A percentile compares a stretch with the other conserved stretches of the same genome.
Evolutionary conservation across 2,113 vertebrate species (phyloP).

Genomic region (Gobio gobio): DNA sequence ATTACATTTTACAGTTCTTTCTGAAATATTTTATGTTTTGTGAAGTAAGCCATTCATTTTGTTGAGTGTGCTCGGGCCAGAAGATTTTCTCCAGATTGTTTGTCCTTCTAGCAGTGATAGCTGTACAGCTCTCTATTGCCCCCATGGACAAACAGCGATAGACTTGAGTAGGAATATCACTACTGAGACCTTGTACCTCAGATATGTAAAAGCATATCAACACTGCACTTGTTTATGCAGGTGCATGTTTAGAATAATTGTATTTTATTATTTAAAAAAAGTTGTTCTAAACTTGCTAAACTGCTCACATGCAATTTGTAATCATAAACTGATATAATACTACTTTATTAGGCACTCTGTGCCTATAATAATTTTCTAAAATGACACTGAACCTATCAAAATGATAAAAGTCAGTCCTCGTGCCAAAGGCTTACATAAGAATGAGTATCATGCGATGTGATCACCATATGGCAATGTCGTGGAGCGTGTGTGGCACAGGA

Average conservation of each 20-base stretch:
- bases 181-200: neutral
- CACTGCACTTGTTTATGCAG: neutral
- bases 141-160: neutral
- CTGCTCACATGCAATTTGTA: neutral
- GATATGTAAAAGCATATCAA: neutral
- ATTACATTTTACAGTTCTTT: neutral
- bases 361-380: neutral
- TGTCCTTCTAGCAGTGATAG: neutral
- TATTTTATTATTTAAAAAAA: no score
- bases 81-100: neutral
- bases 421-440: constrained; percentile 4
- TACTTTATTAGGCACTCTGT: neutral
- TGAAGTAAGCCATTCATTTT: neutral
- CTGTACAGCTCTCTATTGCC: constrained; percentile 25
- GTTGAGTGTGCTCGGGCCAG: neutral
- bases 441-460: neutral
- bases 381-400: neutral
- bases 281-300: no score
- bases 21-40: neutral
- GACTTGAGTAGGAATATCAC: neutral
- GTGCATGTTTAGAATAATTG: neutral
- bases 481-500: neutral
- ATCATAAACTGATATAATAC: neutral
- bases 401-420: constrained; percentile 1
- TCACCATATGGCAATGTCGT: constrained; percentile 2